A percentile compares a stretch with the other conserved stretches of the same genome.
Conservation (phyloP, 2,797 vertebrate species). For the Sebastes baramenuke region DNA sequence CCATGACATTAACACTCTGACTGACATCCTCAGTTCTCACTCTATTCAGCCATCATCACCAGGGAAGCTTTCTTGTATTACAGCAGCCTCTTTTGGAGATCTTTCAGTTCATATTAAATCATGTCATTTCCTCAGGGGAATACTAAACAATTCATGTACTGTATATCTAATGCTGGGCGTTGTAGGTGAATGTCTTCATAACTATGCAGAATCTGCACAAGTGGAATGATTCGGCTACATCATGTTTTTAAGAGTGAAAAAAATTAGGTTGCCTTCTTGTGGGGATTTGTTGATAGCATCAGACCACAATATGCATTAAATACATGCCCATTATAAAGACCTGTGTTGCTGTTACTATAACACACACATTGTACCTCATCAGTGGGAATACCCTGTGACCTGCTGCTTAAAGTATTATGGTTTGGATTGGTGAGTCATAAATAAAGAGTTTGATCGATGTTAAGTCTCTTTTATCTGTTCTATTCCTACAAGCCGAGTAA, state of each 20-base stretch:
- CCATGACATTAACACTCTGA: not conserved
- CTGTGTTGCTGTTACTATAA: slow-evolving; percentile 25
- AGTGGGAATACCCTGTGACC: not conserved
- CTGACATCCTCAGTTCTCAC: not conserved
- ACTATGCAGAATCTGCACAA: not conserved
- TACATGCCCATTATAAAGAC: slow-evolving; percentile 8
- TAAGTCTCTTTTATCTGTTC: not conserved
- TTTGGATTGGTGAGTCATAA: slow-evolving; percentile 40
- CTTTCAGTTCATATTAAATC: slow-evolving; percentile 1
- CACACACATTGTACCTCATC: slow-evolving; percentile 27
- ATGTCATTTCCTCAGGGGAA: slow-evolving; percentile 33
- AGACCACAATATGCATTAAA: slow-evolving; percentile 10
- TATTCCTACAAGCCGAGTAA: not conserved
- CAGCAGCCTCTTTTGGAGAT: not conserved
- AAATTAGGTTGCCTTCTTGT: slow-evolving; percentile 19
- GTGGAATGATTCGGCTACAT: not conserved
- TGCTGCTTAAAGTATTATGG: not conserved
- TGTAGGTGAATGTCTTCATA: slow-evolving; percentile 12
- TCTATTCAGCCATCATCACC: slow-evolving; percentile 24
- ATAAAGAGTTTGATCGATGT: slow-evolving; percentile 43
- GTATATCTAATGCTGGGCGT: slow-evolving; percentile 27
- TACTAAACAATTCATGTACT: slow-evolving; percentile 23
- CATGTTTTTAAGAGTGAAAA: slow-evolving; percentile 4
- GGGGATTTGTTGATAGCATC: slow-evolving; percentile 7
- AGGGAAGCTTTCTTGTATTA: not conserved